These are phyloP conservation scores for Heptranchias perlo DNA, from an alignment of 2,113 vertebrate genomes.

Conservation along the genomic window DNA sequence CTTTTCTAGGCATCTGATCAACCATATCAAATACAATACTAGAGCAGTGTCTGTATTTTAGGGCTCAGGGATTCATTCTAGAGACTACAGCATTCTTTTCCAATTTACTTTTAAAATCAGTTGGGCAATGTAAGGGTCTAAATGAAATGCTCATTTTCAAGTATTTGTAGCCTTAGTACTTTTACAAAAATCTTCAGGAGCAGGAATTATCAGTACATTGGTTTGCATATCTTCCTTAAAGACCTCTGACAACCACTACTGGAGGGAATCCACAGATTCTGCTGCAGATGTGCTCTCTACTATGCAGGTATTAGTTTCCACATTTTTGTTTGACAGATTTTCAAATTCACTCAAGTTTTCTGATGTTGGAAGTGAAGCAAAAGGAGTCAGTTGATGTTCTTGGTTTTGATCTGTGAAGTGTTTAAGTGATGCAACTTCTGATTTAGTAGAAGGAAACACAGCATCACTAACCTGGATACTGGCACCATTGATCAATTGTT, in stretches of 20 bases:
- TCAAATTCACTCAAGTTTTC: constrained; percentile 7
- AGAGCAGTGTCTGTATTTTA: background rate
- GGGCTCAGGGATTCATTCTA: background rate
- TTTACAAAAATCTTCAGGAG: constrained; percentile 9
- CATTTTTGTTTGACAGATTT: background rate
- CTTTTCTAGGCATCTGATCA: background rate
- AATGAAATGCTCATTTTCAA: background rate
- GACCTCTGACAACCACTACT: background rate
- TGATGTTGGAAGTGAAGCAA: background rate
- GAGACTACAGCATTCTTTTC: background rate
- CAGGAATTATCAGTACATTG: constrained; percentile 12
- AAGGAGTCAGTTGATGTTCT: background rate
- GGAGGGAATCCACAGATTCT: background rate
- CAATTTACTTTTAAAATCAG: background rate
- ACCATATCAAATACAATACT: constrained; percentile 6
- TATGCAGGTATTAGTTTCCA: background rate
- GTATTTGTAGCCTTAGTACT: background rate
- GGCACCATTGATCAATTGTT: background rate
- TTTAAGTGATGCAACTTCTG: constrained; percentile 12
- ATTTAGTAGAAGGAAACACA: background rate
- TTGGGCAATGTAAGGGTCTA: background rate
- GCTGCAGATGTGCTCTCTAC: background rate
- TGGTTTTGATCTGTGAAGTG: background rate
- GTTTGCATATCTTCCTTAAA: background rate
- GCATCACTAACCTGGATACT: background rate